A percentile compares a stretch with the other conserved stretches of the same genome.
phyloP scores from a whole-genome alignment of 2,113 vertebrate species.

The Vicugna pacos region DNA sequence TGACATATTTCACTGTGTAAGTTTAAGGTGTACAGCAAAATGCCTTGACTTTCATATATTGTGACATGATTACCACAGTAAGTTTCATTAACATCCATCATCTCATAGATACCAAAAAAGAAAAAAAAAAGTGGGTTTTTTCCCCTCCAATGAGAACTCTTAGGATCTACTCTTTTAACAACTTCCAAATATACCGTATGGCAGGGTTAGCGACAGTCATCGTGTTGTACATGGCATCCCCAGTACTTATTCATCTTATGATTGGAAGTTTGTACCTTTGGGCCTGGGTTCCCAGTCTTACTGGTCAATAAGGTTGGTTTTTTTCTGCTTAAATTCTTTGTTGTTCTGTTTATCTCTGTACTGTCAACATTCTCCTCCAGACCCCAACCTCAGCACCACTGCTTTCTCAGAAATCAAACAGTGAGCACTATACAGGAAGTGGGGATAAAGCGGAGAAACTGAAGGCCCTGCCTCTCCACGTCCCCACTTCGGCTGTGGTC shows the following conservation, averaged over 20 bases:
- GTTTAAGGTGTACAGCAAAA: neutral
- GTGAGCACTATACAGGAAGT: neutral
- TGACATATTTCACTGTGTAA: neutral
- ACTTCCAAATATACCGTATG: neutral
- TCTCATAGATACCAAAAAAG: neutral
- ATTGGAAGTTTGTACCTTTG: neutral
- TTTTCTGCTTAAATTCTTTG: neutral
- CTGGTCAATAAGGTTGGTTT: neutral
- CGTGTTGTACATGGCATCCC: too few species aligned
- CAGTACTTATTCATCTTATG: neutral
- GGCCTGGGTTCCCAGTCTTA: neutral
- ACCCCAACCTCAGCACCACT: neutral
- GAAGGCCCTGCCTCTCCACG: neutral
- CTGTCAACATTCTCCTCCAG: neutral
- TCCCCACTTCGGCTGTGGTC: neutral
- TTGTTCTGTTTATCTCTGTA: neutral
- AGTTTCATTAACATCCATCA: neutral
- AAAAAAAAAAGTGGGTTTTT: neutral
- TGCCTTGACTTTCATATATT: neutral
- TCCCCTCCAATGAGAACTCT: too few species aligned
- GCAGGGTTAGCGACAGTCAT: too few species aligned
- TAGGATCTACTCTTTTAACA: too few species aligned
- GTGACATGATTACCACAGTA: neutral
- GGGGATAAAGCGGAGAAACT: neutral
- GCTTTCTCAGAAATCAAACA: neutral